phyloP scores from a whole-genome alignment of 2,113 vertebrate genomes.

The Alosa alosa region DNA sequence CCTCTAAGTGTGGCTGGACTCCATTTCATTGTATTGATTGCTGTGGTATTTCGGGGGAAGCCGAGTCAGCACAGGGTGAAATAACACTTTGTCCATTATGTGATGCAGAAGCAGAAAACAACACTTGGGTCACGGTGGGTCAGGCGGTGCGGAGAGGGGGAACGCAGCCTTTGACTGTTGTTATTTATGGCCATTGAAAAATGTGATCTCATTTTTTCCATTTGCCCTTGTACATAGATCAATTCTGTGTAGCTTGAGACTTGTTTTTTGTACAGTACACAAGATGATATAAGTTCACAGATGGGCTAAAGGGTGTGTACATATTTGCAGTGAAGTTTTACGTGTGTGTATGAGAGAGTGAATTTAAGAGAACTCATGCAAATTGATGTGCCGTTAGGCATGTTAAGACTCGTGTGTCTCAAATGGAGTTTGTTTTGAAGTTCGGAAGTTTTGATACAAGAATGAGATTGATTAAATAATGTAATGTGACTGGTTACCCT shows the following conservation, averaged over 20 bases:
- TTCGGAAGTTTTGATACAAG: neutral
- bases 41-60: conserved; percentile 30
- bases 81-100: conserved; percentile 30
- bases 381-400: neutral
- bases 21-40: conserved; percentile 36
- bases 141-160: conserved; percentile 25
- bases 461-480: neutral
- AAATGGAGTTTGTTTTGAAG: neutral
- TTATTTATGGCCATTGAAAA: conserved; percentile 34
- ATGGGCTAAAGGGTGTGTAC: neutral
- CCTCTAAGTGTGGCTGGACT: conserved; percentile 33
- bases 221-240: neutral
- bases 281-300: neutral
- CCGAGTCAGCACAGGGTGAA: conserved; percentile 25
- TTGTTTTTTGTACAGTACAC: neutral
- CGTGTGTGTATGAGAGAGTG: neutral
- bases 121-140: conserved; percentile 24
- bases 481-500: neutral
- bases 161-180: neutral
- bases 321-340: conserved; percentile 8
- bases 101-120: conserved; percentile 7
- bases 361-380: neutral
- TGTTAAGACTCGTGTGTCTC: neutral
- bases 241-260: neutral
- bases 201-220: conserved; percentile 17